phyloP scores from a whole-genome alignment of 2,797 vertebrate species.

The Champsocephalus gunnari region DNA sequence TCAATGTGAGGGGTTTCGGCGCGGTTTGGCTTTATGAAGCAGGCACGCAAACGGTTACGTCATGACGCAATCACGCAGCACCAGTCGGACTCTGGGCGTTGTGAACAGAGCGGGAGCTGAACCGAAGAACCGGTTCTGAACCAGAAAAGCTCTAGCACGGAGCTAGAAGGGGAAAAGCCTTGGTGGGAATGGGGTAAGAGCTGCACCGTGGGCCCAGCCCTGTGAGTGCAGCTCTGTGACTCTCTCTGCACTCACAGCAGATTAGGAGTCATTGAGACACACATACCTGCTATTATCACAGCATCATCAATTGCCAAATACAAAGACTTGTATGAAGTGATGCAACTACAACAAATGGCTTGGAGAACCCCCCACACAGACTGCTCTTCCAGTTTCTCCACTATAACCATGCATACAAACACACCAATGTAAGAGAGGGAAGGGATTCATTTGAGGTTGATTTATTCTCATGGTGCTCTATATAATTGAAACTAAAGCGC shows the following conservation, averaged over 20 bases:
- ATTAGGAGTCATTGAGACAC: slow-evolving; percentile 50
- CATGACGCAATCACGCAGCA: no score
- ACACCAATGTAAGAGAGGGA: not conserved
- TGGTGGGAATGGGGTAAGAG: no score
- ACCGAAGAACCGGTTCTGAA: no score
- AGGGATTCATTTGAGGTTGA: not conserved
- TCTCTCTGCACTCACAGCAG: slow-evolving; percentile 39
- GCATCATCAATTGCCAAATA: slow-evolving; percentile 28
- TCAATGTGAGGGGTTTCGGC: no score
- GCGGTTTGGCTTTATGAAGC: no score
- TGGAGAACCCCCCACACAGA: not conserved
- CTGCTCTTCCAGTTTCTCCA: slow-evolving; percentile 10
- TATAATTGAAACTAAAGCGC: slow-evolving; percentile 14
- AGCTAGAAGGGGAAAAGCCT: no score
- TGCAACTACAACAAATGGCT: not conserved
- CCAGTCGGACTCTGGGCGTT: no score
- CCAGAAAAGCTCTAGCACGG: no score
- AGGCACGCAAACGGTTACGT: no score
- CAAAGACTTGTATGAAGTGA: not conserved
- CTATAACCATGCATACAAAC: slow-evolving; percentile 12
- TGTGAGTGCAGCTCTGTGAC: slow-evolving; percentile 6
- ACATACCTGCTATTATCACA: slow-evolving; percentile 62
- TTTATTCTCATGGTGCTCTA: not conserved
- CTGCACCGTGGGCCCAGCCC: not conserved
- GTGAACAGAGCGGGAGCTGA: no score